These are phyloP conservation scores for Asteroscopus sphinx DNA, from an alignment of 2,888 invertebrate genomes.

Conservation along the genomic window DNA sequence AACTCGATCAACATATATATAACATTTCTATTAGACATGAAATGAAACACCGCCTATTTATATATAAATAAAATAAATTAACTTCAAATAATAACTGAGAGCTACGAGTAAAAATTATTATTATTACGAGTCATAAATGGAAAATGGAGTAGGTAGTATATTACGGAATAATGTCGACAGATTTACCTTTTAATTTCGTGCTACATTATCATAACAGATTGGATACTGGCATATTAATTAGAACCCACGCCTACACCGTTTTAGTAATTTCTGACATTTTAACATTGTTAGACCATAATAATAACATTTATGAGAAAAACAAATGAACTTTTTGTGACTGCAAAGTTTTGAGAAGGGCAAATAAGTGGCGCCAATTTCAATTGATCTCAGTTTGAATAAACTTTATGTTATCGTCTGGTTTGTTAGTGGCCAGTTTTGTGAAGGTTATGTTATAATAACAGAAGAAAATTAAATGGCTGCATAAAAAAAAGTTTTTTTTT, in stretches of 20 bases:
- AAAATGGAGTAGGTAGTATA: background rate
- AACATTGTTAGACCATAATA: conserved; percentile 31
- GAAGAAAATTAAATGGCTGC: background rate
- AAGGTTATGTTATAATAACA: background rate
- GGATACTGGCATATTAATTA: conserved; percentile 46
- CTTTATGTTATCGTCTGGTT: background rate
- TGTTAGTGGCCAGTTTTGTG: conserved; percentile 1
- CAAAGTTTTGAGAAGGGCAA: conserved; percentile 1
- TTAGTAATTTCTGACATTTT: conserved; percentile 30
- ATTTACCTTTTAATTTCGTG: conserved; percentile 29
- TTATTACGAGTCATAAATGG: background rate
- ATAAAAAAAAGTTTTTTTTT: too few relatives aligned
- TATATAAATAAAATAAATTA: too few relatives aligned
- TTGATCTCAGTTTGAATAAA: background rate
- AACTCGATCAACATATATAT: too few relatives aligned
- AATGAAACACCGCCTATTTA: too few relatives aligned
- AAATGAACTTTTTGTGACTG: conserved; percentile 16
- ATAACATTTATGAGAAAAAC: conserved; percentile 2
- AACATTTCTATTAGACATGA: too few relatives aligned
- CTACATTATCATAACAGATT: conserved; percentile 35
- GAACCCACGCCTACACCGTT: conserved; percentile 16
- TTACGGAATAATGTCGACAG: conserved; percentile 16
- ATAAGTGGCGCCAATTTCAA: background rate
- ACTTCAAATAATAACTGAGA: background rate
- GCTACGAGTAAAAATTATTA: background rate